Base-by-base conservation (phyloP, 2,797 vertebrate genomes). In the Selene dorsalis region DNA sequence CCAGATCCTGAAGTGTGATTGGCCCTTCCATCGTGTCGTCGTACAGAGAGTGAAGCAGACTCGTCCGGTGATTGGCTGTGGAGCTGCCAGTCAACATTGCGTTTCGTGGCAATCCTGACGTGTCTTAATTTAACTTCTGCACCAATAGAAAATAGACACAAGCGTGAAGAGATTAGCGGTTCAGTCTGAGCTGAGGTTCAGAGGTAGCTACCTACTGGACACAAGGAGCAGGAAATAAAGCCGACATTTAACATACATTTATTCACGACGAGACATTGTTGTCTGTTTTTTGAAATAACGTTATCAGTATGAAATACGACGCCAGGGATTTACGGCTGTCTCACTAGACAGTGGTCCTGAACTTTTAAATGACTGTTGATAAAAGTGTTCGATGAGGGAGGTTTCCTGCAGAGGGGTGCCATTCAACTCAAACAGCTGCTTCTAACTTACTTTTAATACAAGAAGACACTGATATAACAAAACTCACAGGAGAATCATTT, bases 91-190 rank as follows among this genome's bases (percentile, higher is more conserved):
- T 94, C 66, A 26, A 4, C 2, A 30, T 24, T 52, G 16, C 64
- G 78, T 89, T 83, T 89, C 91, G 87, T 92, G 90, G 89, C 91
- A 88, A 67, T 65, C 56, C 48, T 81, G 66, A 84, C 86, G 73
- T 88, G 82, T 86, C 72, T 59, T 12, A 35, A 20, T 48, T 43
- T 2, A 35, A 84, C 63, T 80, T 73, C 17, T 78, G 7, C n/a
- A 17, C 93, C 90, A 91, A 92, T 92, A 75, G 73, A 53, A 87
- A 91, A 58, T 6, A 58, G 80, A 53, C 84, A 87, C 88, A 88
- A 80, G 91, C 86, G 69, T 77, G 78, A 80, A 73, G 77, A 56
- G 35, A 53, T 80, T 79, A 81, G 35, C 60, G 47, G 17, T 20
- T 9, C 50, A 26, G 2, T n/a, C n/a, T n/a, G n/a, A 3, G 30